These are phyloP conservation scores for Chiloscyllium punctatum DNA, from an alignment of 2,797 vertebrate genomes.

Conservation along the genomic window DNA sequence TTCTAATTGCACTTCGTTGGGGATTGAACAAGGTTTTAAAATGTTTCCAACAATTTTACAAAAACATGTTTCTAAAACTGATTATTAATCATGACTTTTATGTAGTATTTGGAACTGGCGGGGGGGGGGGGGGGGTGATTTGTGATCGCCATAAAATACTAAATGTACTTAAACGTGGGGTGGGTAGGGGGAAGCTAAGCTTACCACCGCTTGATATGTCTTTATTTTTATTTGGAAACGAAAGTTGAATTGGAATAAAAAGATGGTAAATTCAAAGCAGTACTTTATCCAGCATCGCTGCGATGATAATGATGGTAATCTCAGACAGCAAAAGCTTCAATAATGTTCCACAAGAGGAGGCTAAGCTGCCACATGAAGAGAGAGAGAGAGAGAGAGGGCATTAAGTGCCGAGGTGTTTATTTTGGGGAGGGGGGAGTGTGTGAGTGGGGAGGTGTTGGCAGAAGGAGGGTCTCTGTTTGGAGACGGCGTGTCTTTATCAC, in stretches of 20 bases:
- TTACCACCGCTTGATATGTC: not conserved
- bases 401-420: not conserved
- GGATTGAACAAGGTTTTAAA: not conserved
- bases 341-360: not conserved
- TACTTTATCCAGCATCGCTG: not conserved
- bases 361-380: not conserved
- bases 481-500: conserved; percentile 38
- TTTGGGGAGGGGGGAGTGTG: conserved; percentile 40
- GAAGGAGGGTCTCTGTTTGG: conserved; percentile 41
- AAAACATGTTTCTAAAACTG: not conserved
- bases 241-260: too few species aligned
- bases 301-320: not conserved
- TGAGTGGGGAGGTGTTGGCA: conserved; percentile 41
- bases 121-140: not conserved
- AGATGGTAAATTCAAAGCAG: not conserved
- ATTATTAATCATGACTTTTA: not conserved
- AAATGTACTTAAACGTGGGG: too few species aligned
- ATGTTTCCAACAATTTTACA: not conserved
- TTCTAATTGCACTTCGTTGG: not conserved
- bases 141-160: not conserved
- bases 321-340: not conserved
- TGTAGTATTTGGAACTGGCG: not conserved
- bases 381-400: too few species aligned
- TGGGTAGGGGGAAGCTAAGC: not conserved
- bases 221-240: not conserved